Evolutionary conservation across 2,113 vertebrate genomes (phyloP).

Genomic region (Callorhinus ursinus): DNA sequence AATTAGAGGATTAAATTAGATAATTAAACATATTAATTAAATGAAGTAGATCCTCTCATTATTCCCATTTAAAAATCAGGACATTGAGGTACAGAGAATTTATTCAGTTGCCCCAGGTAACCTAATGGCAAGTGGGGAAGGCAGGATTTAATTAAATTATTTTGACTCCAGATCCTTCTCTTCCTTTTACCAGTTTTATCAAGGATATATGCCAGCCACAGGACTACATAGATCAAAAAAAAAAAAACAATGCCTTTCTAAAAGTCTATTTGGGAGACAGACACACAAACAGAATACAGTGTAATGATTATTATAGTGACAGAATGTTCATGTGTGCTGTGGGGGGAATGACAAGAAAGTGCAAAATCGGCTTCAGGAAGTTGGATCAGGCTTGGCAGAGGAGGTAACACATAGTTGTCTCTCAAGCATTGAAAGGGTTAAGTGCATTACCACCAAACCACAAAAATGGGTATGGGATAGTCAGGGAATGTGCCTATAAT

Average conservation of each 20-base stretch:
- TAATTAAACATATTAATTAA: neutral
- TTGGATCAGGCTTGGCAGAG: neutral
- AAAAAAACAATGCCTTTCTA: neutral
- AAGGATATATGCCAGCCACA: neutral
- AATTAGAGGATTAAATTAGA: neutral
- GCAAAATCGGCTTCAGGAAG: neutral
- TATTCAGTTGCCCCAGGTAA: neutral
- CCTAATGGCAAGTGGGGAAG: neutral
- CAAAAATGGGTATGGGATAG: neutral
- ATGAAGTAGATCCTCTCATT: neutral
- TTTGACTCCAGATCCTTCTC: neutral
- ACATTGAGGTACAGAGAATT: neutral
- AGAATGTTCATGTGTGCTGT: neutral
- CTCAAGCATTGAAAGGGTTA: neutral
- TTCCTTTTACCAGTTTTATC: neutral
- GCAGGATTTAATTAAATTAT: neutral
- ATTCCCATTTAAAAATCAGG: neutral
- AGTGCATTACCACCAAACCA: neutral
- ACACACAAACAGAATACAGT: neutral
- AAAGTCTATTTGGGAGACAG: neutral
- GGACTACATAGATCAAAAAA: neutral
- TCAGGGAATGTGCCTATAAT: neutral
- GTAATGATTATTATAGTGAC: neutral
- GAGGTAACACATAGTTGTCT: neutral
- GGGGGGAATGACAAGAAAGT: neutral